Base-by-base conservation (phyloP, 1,140 invertebrate genomes). In the Carposina sasakii region DNA sequence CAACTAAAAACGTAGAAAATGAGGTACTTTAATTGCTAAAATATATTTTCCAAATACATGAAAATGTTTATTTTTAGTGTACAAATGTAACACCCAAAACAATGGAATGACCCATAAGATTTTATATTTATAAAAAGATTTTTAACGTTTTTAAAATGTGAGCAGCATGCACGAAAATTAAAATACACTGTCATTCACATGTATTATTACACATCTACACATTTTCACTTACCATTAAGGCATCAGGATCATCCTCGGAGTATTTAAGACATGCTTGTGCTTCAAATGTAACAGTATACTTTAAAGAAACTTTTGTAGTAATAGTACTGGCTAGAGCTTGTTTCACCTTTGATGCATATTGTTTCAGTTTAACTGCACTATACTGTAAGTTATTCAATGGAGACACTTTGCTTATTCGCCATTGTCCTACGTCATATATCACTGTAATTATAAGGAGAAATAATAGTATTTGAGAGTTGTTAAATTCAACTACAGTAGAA, bases 291-390 rank as follows among this genome's bases (percentile, higher is more conserved):
- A 79, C 77, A 16, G 47, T 56, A 49, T 70, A 81, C 49, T 77
- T 75, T 4, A 58, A 41, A 9, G 63, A 54, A 19, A 67, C 54
- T 41, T 64, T 70, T 10, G 52, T 53, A 34, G 63, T 44, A 12
- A 79, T 24, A 13, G 57, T 54, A 26, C 63, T 73, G 1, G 71
- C 66, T n/a, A 85, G 22, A 16, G 61, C 49, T 66, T 85, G 79
- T 43, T 70, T 67, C 37, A 85, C 71, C 60, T 76, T 78, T 0
- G 71, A 57, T 1, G 74, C 71, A 64, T 85, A 85, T 51, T 83
- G 76, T 54, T 85, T 86, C 17, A 85, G 46, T 65, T 81, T 85
- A 5, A 83, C 47, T 48, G 56, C 54, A 56, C 43, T 60, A 39
- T 74, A 82, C 22, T 78, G 60, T 48, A 85, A 67, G 31, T 79